A percentile compares a stretch with the other conserved stretches of the same genome.
These are phyloP conservation scores for Pseudocheirus occidentalis DNA, from an alignment of 2,797 vertebrate genomes.

Conservation along the genomic window DNA sequence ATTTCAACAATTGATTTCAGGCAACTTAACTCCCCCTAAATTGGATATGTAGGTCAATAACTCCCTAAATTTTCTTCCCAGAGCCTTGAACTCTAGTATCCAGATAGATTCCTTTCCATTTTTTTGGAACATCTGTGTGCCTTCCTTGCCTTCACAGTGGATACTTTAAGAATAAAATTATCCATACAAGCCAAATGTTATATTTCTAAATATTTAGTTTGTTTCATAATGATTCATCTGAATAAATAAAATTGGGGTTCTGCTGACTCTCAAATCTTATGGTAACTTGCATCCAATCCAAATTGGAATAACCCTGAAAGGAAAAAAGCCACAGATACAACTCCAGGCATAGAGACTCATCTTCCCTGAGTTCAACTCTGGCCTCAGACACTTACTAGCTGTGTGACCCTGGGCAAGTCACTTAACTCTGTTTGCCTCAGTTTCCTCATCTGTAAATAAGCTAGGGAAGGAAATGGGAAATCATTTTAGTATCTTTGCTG, in stretches of 20 bases:
- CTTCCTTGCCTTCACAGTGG: conserved; percentile 24
- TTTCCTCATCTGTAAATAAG: neutral
- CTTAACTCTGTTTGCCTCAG: neutral
- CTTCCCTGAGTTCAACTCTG: neutral
- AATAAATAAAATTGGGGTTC: conserved; percentile 21
- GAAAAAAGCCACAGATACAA: neutral
- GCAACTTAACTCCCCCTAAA: neutral
- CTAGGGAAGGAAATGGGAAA: neutral
- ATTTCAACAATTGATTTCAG: neutral
- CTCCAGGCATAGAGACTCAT: neutral
- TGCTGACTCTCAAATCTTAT: conserved; percentile 22
- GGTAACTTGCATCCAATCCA: conserved; percentile 45
- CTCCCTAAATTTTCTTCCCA: neutral
- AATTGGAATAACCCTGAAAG: neutral
- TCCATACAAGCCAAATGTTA: conserved; percentile 16
- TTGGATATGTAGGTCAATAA: neutral
- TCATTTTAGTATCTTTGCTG: neutral
- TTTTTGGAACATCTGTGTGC: neutral
- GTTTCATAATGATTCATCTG: conserved; percentile 6
- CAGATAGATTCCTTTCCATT: neutral
- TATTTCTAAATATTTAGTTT: conserved; percentile 17
- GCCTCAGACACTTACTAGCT: neutral
- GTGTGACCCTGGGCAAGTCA: neutral
- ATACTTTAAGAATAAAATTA: conserved; percentile 30
- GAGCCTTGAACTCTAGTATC: fast-evolving